Evolutionary conservation across 2,113 vertebrate species (phyloP).

Genomic region (Eclectus roratus): DNA sequence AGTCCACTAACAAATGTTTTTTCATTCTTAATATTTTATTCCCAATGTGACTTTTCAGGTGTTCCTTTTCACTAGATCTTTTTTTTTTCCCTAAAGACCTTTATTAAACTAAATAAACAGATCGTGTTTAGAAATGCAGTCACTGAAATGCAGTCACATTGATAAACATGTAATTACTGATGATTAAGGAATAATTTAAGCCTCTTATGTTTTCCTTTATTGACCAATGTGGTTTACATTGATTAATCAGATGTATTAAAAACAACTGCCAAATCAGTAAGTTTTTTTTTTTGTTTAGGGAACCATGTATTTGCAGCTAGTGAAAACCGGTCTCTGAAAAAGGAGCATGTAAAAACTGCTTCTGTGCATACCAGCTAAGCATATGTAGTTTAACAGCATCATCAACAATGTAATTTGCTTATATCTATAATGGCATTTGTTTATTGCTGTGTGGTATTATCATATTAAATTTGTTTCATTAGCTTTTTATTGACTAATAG

Average conservation of each 20-base stretch:
- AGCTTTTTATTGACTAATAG: background rate
- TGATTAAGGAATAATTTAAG: background rate
- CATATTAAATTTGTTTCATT: background rate
- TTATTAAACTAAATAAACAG: background rate
- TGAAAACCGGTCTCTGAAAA: background rate
- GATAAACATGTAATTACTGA: rapidly evolving
- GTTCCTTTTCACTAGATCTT: background rate
- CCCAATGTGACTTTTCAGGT: background rate
- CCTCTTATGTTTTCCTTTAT: background rate
- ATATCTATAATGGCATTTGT: background rate
- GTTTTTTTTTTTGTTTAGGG: background rate
- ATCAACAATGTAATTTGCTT: background rate
- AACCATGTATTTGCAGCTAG: background rate
- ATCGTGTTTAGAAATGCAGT: background rate
- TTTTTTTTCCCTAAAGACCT: background rate
- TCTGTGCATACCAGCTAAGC: background rate
- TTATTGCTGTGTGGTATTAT: background rate
- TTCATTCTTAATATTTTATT: background rate
- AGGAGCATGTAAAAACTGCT: background rate
- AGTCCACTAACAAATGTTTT: background rate
- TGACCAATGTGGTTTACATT: background rate
- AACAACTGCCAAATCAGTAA: background rate
- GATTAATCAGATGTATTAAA: background rate
- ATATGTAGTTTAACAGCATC: background rate
- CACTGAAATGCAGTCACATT: background rate